Evolutionary conservation across 2,113 vertebrate species (phyloP).

Genomic region (Brachyistius frenatus): DNA sequence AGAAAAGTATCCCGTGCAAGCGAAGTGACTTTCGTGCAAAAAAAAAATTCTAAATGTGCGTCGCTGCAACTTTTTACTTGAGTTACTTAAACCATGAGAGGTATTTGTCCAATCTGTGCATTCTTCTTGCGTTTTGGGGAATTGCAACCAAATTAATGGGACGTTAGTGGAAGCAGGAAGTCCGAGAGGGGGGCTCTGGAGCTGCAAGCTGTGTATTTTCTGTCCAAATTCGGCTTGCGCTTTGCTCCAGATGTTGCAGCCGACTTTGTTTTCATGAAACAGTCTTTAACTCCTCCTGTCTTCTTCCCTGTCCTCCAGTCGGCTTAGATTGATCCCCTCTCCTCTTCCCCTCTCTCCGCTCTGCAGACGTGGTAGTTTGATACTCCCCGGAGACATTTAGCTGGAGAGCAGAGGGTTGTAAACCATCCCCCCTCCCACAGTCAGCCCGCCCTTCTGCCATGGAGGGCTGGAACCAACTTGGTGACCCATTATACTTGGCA

Average conservation of each 20-base stretch:
- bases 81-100: conserved; percentile 26
- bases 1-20: conserved; percentile 12
- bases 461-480: conserved; percentile 61
- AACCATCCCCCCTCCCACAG: conserved; percentile 51
- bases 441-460: conserved; percentile 65
- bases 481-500: conserved; percentile 62
- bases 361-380: conserved; percentile 83
- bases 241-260: conserved; percentile 60
- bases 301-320: conserved; percentile 19
- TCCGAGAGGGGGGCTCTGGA: neutral
- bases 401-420: conserved; percentile 59
- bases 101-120: conserved; percentile 49
- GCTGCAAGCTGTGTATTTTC: conserved; percentile 19
- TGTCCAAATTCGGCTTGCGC: conserved; percentile 43
- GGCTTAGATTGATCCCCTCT: conserved; percentile 56
- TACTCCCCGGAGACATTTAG: conserved; percentile 61
- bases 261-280: conserved; percentile 43
- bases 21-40: neutral
- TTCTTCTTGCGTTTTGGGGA: conserved; percentile 44
- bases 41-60: neutral
- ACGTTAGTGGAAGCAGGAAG: conserved; percentile 40
- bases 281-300: conserved; percentile 29
- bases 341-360: conserved; percentile 53
- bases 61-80: neutral
- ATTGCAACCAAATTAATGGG: neutral